Conservation (phyloP, 1,140 invertebrate genomes). For the Drosophila pallidifrons region DNA sequence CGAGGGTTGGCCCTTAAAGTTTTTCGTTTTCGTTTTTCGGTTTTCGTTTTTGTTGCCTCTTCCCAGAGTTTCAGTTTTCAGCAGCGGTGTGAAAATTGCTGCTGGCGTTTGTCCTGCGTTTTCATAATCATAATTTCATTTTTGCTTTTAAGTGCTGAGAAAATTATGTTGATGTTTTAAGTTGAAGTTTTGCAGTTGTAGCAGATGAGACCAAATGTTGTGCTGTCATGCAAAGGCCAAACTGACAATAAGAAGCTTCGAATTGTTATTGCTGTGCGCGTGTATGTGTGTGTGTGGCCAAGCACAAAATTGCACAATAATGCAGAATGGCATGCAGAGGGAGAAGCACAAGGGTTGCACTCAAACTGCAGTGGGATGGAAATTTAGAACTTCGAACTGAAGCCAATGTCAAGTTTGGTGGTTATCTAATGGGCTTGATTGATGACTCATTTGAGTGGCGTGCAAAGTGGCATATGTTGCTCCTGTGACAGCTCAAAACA, state of each 20-base stretch:
- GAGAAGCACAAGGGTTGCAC: slow-evolving; percentile 33
- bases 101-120: slow-evolving; percentile 53
- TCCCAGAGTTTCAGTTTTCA: slow-evolving; percentile 31
- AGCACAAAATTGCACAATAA: slow-evolving; percentile 58
- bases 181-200: slow-evolving; percentile 74
- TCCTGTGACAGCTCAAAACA: slow-evolving; percentile 24
- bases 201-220: slow-evolving; percentile 66
- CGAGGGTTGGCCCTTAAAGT: slow-evolving; percentile 31
- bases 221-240: slow-evolving; percentile 54
- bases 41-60: too few species aligned
- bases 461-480: slow-evolving; percentile 58
- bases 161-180: slow-evolving; percentile 77
- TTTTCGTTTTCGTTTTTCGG: neutral
- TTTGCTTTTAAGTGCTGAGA: slow-evolving; percentile 70
- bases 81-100: slow-evolving; percentile 66
- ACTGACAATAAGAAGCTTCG: slow-evolving; percentile 34
- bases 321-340: slow-evolving; percentile 41
- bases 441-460: slow-evolving; percentile 62
- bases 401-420: slow-evolving; percentile 52
- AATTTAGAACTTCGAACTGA: neutral
- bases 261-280: slow-evolving; percentile 42
- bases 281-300: slow-evolving; percentile 17
- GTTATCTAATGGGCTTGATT: slow-evolving; percentile 71
- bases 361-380: slow-evolving; percentile 12
- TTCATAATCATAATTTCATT: slow-evolving; percentile 77